Base-by-base conservation (phyloP, 2,113 vertebrate species). In the Noturus placidus region DNA sequence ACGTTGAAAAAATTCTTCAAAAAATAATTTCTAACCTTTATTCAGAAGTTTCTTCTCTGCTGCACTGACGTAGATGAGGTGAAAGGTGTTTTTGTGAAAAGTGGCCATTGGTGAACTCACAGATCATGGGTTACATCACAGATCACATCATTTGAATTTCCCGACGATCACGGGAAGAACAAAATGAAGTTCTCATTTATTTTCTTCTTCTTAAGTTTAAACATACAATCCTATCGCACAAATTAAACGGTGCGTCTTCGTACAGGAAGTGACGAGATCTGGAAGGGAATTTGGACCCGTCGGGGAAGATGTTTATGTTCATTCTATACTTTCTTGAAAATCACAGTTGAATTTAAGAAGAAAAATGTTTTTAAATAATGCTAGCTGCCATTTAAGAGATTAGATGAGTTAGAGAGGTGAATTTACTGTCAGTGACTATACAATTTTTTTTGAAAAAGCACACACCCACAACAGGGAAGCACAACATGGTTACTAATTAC, bases 401-500 rank as follows among this genome's bases (percentile, higher is more conserved):
- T 67, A 30, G 46, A 50, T 46, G 8, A 9, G 10, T 50, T 50
- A 10, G 46, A 50, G 46, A 50, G 46, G 65, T 67, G 61, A 27
- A 17, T 67, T 72, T 72, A 22, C 17, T 0, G 6, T 35, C 5
- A 20, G 15, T 13, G 8, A 35, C 0, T 14, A 15, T 30, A 35
- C 5, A 67, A 42, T 20, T 42, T 5, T 0, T 69, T 35, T 19
- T 6, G 35, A 70, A 33, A 30, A 35, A 17, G 8, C 54, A 52
- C 22, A n/a, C 52, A 67, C 27, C 46, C 79, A 63, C 25, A 84
- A 65, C 22, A 61, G 10, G 27, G 22, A 88, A 83, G 72, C 76
- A 76, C 82, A 87, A 57, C 33, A 57, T 86, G 80, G 38, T 89
- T 85, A 82, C 88, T 88, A 89, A 89, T 87, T 38, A 90, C 85